These are phyloP conservation scores for Taenaris catops DNA, from an alignment of 2,888 invertebrate genomes.

Conservation along the genomic window DNA sequence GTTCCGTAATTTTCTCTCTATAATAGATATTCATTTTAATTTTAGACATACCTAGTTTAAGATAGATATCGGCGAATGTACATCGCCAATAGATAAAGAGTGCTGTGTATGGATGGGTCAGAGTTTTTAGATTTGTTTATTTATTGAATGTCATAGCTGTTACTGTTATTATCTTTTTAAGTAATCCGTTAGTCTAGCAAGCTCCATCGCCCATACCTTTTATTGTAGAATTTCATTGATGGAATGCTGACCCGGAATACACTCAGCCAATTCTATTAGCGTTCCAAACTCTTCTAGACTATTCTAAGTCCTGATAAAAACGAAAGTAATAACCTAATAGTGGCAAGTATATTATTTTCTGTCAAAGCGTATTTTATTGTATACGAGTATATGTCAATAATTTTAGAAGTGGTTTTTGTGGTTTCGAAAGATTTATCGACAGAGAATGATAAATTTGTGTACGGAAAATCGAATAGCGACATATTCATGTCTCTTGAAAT, in stretches of 20 bases:
- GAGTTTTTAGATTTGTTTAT: constrained; percentile 55
- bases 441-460: constrained; percentile 27
- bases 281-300: constrained; percentile 74
- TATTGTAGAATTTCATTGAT: constrained; percentile 59
- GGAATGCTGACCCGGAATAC: constrained; percentile 50
- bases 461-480: constrained; percentile 16
- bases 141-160: constrained; percentile 66
- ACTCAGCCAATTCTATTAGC: constrained; percentile 60
- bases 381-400: background rate
- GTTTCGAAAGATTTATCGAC: background rate
- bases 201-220: constrained; percentile 65
- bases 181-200: constrained; percentile 64
- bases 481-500: constrained; percentile 18
- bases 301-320: constrained; percentile 48
- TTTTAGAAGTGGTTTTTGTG: background rate
- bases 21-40: constrained; percentile 50
- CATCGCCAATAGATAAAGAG: constrained; percentile 46
- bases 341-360: constrained; percentile 58
- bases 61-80: constrained; percentile 45
- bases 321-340: constrained; percentile 45
- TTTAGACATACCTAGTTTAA: constrained; percentile 50
- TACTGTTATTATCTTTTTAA: constrained; percentile 44
- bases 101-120: constrained; percentile 77
- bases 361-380: constrained; percentile 27
- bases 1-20: constrained; percentile 32